phyloP scores from a whole-genome alignment of 1,140 invertebrate genomes.

The Sesamia nonagrioides region DNA sequence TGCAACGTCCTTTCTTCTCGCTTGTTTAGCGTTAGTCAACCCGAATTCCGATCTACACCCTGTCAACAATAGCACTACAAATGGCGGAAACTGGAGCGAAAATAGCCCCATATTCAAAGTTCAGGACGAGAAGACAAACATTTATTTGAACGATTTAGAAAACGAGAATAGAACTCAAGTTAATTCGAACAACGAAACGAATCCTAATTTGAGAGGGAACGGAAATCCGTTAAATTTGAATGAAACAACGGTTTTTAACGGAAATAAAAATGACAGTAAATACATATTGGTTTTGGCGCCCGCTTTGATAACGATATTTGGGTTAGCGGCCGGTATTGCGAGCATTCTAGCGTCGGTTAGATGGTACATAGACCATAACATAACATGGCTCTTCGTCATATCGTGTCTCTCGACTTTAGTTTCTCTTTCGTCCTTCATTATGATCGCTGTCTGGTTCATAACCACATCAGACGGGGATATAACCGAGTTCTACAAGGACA shows the following conservation, averaged over 20 bases:
- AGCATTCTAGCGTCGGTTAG: constrained; percentile 89
- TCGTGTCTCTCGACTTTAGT: constrained; percentile 84
- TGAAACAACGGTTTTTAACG: constrained; percentile 56
- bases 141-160: neutral
- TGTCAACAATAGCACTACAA: neutral
- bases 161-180: constrained; percentile 25
- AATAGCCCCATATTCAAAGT: neutral
- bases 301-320: constrained; percentile 84
- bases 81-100: neutral
- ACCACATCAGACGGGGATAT: constrained; percentile 71
- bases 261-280: constrained; percentile 56
- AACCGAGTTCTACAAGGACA: constrained; percentile 79
- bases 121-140: neutral
- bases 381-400: constrained; percentile 88
- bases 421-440: constrained; percentile 75
- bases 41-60: constrained; percentile 62
- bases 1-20: constrained; percentile 86
- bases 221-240: constrained; percentile 45
- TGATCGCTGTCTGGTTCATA: constrained; percentile 78
- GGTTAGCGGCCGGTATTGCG: constrained; percentile 86
- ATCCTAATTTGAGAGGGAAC: constrained; percentile 26
- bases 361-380: constrained; percentile 91
- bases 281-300: constrained; percentile 80
- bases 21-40: constrained; percentile 85
- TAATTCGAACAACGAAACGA: constrained; percentile 46